A percentile compares a stretch with the other conserved stretches of the same genome.
Conservation (phyloP, 1,140 invertebrate genomes). For the Zaprionus kolodkinae region DNA sequence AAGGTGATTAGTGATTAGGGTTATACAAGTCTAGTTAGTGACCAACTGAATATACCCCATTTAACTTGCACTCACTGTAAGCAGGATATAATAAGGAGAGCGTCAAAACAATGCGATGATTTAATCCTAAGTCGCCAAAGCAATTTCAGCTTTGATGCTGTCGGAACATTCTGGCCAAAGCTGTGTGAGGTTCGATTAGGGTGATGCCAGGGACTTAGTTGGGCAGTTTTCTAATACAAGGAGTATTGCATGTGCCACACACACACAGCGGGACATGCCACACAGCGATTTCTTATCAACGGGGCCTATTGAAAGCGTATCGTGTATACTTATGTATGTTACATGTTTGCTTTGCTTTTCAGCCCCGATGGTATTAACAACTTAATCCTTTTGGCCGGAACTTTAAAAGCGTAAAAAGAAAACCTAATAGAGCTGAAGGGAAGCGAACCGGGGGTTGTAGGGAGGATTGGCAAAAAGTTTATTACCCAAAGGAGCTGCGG, state of each 20-base stretch:
- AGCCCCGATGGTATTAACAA: conserved; percentile 4
- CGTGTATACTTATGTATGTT: too few relatives aligned
- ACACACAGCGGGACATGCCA: neutral
- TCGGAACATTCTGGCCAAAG: neutral
- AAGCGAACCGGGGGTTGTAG: conserved; percentile 16
- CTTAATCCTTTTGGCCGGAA: conserved; percentile 14
- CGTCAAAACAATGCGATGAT: conserved; percentile 2
- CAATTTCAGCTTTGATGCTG: conserved; percentile 1
- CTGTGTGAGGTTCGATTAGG: neutral
- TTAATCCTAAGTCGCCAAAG: conserved; percentile 1
- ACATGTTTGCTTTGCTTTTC: conserved; percentile 8
- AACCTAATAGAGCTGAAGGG: neutral
- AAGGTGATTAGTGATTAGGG: too few relatives aligned
- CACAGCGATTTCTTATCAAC: conserved; percentile 8
- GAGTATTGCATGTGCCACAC: conserved; percentile 7
- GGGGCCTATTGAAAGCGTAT: neutral
- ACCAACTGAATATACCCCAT: neutral
- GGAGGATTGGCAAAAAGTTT: conserved; percentile 58
- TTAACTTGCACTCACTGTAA: neutral
- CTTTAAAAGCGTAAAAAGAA: conserved; percentile 47
- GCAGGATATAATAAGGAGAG: neutral
- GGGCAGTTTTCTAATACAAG: neutral
- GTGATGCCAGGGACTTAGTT: neutral
- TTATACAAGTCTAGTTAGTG: too few relatives aligned
- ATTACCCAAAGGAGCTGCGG: conserved; percentile 76